Conservation (phyloP, 2,797 vertebrate genomes). For the Ceyx erithaca region DNA sequence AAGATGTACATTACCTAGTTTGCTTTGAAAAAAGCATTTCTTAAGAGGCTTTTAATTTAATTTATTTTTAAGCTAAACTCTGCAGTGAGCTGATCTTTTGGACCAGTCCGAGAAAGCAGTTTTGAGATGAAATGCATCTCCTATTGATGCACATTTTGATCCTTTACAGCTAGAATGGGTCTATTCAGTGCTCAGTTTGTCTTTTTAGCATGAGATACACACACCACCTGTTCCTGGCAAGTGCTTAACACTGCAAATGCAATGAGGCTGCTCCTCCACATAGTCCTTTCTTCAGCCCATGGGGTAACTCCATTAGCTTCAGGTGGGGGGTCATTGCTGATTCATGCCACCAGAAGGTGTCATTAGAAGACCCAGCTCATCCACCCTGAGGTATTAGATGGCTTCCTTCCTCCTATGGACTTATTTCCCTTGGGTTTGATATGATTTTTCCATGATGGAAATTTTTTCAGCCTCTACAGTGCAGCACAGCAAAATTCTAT, state of each 20-base stretch:
- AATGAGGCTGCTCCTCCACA: background rate
- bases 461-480: background rate
- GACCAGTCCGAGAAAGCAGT: background rate
- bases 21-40: background rate
- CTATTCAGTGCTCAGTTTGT: background rate
- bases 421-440: constrained; percentile 5
- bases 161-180: background rate
- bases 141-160: background rate
- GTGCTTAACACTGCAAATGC: background rate
- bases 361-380: background rate
- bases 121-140: background rate
- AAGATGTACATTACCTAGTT: rapidly evolving
- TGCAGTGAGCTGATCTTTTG: rapidly evolving
- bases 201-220: background rate
- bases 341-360: background rate
- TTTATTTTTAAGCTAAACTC: background rate
- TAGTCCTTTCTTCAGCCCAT: background rate
- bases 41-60: background rate
- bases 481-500: background rate
- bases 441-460: background rate
- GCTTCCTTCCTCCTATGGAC: background rate
- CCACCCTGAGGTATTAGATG: background rate
- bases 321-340: background rate
- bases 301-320: background rate
- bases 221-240: background rate